phyloP scores from a whole-genome alignment of 2,888 invertebrate genomes.

The Rosalia funebris region DNA sequence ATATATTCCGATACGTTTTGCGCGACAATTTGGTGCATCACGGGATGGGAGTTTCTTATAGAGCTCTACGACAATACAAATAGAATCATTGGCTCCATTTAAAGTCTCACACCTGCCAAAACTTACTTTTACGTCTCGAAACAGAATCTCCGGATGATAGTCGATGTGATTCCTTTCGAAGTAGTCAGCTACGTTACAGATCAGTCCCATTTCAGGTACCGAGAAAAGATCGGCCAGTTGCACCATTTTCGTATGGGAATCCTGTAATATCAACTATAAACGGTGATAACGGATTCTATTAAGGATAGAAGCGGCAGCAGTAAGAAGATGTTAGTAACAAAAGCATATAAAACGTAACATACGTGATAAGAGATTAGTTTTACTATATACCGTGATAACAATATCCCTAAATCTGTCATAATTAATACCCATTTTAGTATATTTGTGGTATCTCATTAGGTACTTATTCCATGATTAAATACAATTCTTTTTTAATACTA shows the following conservation, averaged over 20 bases:
- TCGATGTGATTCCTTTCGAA: slow-evolving; percentile 89
- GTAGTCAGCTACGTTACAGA: slow-evolving; percentile 94
- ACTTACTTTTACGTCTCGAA: slow-evolving; percentile 92
- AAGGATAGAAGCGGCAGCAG: background rate
- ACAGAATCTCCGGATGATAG: slow-evolving; percentile 95
- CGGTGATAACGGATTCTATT: slow-evolving; percentile 28
- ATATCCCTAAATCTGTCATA: too few relatives aligned
- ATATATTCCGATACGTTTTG: slow-evolving; percentile 83
- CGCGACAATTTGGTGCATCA: slow-evolving; percentile 90
- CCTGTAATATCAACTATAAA: slow-evolving; percentile 63
- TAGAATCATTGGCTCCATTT: background rate
- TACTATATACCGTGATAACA: background rate
- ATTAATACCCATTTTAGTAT: too few relatives aligned
- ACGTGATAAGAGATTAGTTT: too few relatives aligned
- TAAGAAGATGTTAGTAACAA: slow-evolving; percentile 32
- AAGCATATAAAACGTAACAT: background rate
- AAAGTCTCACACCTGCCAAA: too few relatives aligned
- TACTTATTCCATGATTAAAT: too few relatives aligned
- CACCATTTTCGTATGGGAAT: slow-evolving; percentile 80
- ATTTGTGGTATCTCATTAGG: too few relatives aligned
- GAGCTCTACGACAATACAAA: slow-evolving; percentile 73
- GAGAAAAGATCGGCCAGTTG: slow-evolving; percentile 97
- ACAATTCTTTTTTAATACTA: too few relatives aligned
- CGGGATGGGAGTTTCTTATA: slow-evolving; percentile 86
- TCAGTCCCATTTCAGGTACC: slow-evolving; percentile 93